Conservation (phyloP, 2,888 invertebrate species). For the Apodemia zela region DNA sequence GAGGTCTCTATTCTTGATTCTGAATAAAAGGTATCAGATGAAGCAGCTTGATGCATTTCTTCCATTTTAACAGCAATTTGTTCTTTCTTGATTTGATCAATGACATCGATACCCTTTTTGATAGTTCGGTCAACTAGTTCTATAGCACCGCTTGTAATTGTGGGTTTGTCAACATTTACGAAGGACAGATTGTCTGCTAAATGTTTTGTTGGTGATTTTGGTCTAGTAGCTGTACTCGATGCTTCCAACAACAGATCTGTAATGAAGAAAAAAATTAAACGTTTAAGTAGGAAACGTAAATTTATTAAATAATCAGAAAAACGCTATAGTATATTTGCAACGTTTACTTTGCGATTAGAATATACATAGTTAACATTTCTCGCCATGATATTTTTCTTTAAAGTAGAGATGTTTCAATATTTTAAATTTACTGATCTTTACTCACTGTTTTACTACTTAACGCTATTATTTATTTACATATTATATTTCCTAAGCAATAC, state of each 20-base stretch:
- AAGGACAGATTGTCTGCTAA: conserved; percentile 69
- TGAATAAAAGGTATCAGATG: conserved; percentile 62
- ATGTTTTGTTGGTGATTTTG: conserved; percentile 73
- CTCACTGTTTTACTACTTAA: not conserved
- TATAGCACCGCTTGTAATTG: conserved; percentile 75
- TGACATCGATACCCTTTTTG: conserved; percentile 65
- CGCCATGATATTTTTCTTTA: not conserved
- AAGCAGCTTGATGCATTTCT: conserved; percentile 58
- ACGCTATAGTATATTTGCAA: not conserved
- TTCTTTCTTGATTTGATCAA: conserved; percentile 68
- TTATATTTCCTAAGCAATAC: not conserved
- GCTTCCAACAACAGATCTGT: conserved; percentile 64
- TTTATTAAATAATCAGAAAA: not conserved
- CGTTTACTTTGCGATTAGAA: too few species aligned
- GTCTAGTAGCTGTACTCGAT: conserved; percentile 60
- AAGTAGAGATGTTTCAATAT: not conserved
- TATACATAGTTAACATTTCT: too few species aligned
- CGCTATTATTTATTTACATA: conserved; percentile 15
- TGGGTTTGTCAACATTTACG: conserved; percentile 75
- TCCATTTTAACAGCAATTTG: conserved; percentile 67
- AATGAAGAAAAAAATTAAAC: conserved; percentile 42
- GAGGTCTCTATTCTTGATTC: conserved; percentile 67
- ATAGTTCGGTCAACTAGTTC: conserved; percentile 76
- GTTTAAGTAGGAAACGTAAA: not conserved
- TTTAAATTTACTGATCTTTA: not conserved